A percentile compares a stretch with the other conserved stretches of the same genome.
Conservation (phyloP, 2,888 invertebrate species). For the Margaritifera margaritifera region DNA sequence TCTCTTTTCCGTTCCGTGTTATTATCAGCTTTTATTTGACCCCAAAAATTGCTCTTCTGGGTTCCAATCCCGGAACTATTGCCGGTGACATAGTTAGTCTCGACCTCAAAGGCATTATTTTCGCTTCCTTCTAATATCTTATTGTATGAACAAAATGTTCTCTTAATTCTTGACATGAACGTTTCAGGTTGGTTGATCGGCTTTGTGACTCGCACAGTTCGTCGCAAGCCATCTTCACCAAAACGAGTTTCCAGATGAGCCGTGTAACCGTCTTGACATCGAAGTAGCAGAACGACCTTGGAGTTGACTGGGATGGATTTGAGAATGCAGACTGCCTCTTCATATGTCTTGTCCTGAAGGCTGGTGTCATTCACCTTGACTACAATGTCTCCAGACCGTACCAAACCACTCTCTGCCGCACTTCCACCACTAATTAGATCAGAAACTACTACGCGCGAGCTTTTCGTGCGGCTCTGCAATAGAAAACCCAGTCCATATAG, state of each 20-base stretch:
- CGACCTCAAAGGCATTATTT: too few relatives aligned
- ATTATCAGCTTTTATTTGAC: too few relatives aligned
- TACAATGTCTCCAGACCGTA: conserved; percentile 67
- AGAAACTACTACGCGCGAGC: conserved; percentile 61
- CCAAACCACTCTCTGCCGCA: conserved; percentile 66
- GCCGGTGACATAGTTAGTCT: too few relatives aligned
- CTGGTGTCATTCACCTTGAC: conserved; percentile 65
- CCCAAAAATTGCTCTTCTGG: too few relatives aligned
- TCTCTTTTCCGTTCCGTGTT: too few relatives aligned
- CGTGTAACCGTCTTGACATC: conserved; percentile 64
- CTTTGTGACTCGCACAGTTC: conserved; percentile 62
- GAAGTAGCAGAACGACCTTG: conserved; percentile 61
- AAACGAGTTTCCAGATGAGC: conserved; percentile 67
- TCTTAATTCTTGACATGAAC: conserved; percentile 49
- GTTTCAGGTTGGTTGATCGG: conserved; percentile 48
- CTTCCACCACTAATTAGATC: conserved; percentile 64
- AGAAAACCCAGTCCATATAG: conserved; percentile 66
- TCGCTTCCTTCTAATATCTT: too few relatives aligned
- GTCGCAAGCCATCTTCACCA: conserved; percentile 59
- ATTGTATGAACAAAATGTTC: conserved; percentile 41
- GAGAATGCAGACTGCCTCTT: conserved; percentile 56
- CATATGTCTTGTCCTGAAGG: conserved; percentile 61
- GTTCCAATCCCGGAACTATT: too few relatives aligned
- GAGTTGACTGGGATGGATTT: conserved; percentile 55
- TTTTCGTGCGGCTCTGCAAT: conserved; percentile 56